These are phyloP conservation scores for Drosophila paranaensis DNA, from an alignment of 2,888 invertebrate genomes.

Conservation along the genomic window DNA sequence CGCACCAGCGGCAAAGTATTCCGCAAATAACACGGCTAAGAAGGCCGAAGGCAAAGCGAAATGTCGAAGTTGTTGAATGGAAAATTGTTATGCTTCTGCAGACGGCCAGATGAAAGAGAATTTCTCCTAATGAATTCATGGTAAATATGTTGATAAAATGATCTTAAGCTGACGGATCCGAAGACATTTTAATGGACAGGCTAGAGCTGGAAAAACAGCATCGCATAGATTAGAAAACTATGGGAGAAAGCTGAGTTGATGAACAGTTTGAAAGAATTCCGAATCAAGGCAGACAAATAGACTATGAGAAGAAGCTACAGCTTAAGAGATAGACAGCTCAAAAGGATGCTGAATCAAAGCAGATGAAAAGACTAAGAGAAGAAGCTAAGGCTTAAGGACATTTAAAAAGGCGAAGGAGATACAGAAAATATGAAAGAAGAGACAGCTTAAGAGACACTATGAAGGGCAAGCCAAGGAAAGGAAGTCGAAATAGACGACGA, in stretches of 20 bases:
- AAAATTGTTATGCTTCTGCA: neutral
- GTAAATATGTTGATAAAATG: constrained; percentile 15
- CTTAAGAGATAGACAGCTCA: neutral
- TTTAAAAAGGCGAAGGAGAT: neutral
- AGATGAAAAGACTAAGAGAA: neutral
- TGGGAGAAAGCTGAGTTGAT: no score
- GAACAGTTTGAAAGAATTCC: no score
- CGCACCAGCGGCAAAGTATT: neutral
- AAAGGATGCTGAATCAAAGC: neutral
- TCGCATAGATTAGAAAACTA: no score
- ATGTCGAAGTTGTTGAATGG: neutral
- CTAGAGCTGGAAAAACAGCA: no score
- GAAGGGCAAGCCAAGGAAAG: neutral
- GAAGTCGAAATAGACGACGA: neutral
- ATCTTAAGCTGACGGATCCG: neutral
- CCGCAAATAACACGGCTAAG: constrained; percentile 6
- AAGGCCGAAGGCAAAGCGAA: constrained; percentile 4
- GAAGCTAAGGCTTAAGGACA: no score
- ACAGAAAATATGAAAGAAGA: neutral
- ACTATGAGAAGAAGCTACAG: neutral
- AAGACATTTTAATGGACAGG: neutral
- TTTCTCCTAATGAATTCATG: constrained; percentile 12
- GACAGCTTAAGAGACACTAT: neutral
- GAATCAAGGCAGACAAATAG: no score
- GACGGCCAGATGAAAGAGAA: constrained; percentile 11